A percentile compares a stretch with the other conserved stretches of the same genome.
Conservation (phyloP, 2,888 invertebrate genomes). For the Calliphora vomitoria region DNA sequence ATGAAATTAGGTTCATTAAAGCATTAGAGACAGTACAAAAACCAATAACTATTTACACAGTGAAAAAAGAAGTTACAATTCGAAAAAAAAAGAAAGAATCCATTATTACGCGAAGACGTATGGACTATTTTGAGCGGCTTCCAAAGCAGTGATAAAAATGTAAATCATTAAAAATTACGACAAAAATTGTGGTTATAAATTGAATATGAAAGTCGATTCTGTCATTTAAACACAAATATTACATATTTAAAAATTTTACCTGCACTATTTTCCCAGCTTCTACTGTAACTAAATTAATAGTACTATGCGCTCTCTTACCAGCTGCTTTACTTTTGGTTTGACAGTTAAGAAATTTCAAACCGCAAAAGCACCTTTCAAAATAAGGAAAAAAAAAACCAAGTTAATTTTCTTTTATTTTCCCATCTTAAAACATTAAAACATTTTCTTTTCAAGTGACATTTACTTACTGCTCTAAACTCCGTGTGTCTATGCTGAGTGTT, state of each 20-base stretch:
- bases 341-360: slow-evolving; percentile 12
- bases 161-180: too few relatives aligned
- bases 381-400: background rate
- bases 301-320: background rate
- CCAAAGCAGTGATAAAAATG: too few relatives aligned
- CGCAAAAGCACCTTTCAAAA: slow-evolving; percentile 4
- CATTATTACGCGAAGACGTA: too few relatives aligned
- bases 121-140: too few relatives aligned
- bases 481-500: background rate
- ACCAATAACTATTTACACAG: background rate
- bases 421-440: slow-evolving; percentile 24
- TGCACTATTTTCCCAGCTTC: too few relatives aligned
- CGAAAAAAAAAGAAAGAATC: too few relatives aligned
- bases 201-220: background rate
- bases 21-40: background rate
- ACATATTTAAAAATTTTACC: background rate
- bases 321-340: background rate
- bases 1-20: background rate
- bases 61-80: too few relatives aligned
- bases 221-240: background rate
- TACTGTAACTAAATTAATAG: too few relatives aligned
- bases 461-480: slow-evolving; percentile 3
- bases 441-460: slow-evolving; percentile 30
- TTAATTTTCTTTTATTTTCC: slow-evolving; percentile 39
- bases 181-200: too few relatives aligned